Conservation (phyloP, 2,113 vertebrate genomes). For the Perca flavescens region DNA sequence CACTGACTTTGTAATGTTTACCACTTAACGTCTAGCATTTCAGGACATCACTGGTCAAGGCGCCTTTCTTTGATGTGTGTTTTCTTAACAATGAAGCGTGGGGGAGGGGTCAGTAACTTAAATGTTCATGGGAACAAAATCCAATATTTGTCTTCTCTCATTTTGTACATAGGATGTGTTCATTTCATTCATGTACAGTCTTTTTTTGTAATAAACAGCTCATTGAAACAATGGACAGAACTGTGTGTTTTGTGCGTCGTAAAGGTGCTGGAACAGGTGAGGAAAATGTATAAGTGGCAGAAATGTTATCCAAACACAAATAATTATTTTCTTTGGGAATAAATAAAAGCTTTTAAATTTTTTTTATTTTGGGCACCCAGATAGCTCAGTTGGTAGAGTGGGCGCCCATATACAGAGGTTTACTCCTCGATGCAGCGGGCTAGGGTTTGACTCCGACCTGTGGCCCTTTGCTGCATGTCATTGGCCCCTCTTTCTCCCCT, state of each 20-base stretch:
- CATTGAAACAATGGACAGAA: conserved; percentile 62
- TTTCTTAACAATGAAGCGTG: conserved; percentile 75
- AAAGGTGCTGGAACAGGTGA: background rate
- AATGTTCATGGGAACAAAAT: conserved; percentile 79
- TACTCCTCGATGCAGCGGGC: no score
- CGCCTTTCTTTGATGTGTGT: conserved; percentile 71
- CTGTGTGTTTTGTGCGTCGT: background rate
- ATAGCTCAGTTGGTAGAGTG: no score
- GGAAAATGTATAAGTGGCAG: background rate
- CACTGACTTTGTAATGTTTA: conserved; percentile 80
- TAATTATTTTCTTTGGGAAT: conserved; percentile 29
- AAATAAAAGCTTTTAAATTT: conserved; percentile 27
- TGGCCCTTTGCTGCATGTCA: no score
- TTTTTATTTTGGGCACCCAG: no score
- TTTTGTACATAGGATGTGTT: conserved; percentile 86
- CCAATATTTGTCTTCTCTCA: conserved; percentile 76
- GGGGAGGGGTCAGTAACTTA: conserved; percentile 62
- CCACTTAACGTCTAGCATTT: conserved; percentile 75
- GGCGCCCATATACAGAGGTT: no score
- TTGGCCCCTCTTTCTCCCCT: no score
- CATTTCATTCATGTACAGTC: conserved; percentile 87
- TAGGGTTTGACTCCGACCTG: no score
- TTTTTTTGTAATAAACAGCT: conserved; percentile 91
- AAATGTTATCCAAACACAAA: conserved; percentile 1
- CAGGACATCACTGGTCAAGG: conserved; percentile 75